phyloP scores from a whole-genome alignment of 2,113 vertebrate species.

The Etheostoma spectabile region DNA sequence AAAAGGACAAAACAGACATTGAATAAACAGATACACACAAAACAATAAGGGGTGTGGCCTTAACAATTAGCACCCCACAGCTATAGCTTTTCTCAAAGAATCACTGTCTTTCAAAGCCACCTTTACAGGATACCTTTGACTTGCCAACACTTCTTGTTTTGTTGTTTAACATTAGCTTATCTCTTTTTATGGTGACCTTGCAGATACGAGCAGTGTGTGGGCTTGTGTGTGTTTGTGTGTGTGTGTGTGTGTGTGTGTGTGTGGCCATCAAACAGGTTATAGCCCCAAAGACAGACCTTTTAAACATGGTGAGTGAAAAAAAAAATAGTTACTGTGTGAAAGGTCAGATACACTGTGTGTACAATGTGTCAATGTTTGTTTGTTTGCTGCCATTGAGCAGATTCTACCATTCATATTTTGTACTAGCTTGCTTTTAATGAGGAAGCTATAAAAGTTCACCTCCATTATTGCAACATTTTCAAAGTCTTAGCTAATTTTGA shows the following conservation, averaged over 20 bases:
- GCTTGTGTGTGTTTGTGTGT: neutral
- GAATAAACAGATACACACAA: neutral
- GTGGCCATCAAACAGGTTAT: neutral
- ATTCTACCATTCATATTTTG: neutral
- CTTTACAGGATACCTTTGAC: neutral
- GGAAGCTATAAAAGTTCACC: neutral
- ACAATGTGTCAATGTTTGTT: constrained; percentile 13
- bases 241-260: too few species aligned
- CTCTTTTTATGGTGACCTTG: neutral
- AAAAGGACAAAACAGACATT: neutral
- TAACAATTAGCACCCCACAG: neutral
- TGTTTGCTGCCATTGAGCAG: constrained; percentile 33
- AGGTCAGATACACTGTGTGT: neutral
- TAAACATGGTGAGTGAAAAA: neutral
- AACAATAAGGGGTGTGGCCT: neutral
- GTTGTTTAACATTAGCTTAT: neutral
- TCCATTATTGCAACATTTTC: neutral
- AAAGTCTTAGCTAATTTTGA: neutral
- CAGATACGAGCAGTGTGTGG: neutral
- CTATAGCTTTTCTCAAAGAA: neutral
- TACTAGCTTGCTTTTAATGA: neutral
- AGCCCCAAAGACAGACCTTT: neutral
- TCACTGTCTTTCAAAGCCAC: neutral
- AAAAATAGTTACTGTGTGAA: constrained; percentile 48
- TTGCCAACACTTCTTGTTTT: neutral